phyloP scores from a whole-genome alignment of 2,888 invertebrate species.

The Pecten maximus region DNA sequence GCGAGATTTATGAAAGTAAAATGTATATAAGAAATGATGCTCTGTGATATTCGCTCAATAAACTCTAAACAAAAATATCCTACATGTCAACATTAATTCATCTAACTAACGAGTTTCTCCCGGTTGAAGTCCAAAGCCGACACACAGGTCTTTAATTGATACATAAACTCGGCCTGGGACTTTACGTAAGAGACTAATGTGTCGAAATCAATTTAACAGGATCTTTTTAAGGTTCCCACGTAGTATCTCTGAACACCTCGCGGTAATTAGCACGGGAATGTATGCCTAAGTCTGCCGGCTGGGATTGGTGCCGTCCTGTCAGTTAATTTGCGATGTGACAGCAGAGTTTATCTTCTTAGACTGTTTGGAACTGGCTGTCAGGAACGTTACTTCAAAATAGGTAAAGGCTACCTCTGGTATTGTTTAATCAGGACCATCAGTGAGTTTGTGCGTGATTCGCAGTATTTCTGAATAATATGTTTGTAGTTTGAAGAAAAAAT shows the following conservation, averaged over 20 bases:
- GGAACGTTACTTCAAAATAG: neutral
- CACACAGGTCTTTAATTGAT: neutral
- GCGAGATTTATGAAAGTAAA: neutral
- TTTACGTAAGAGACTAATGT: neutral
- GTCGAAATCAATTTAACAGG: neutral
- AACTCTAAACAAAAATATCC: neutral
- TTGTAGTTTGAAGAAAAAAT: too few relatives aligned
- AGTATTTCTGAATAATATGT: too few relatives aligned
- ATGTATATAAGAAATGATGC: neutral
- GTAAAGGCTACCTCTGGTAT: neutral
- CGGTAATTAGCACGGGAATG: neutral
- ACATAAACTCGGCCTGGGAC: conserved; percentile 22
- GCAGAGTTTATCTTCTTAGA: neutral
- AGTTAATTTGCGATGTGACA: neutral
- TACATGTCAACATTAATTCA: neutral
- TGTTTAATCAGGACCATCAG: neutral
- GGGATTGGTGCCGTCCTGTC: neutral
- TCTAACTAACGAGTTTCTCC: neutral
- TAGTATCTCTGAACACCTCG: neutral
- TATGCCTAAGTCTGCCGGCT: neutral
- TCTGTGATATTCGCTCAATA: neutral
- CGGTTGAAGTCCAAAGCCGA: neutral
- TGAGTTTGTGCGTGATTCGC: neutral
- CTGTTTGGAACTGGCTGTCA: neutral
- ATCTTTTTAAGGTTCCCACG: neutral